Evolutionary conservation across 2,797 vertebrate species (phyloP).

Genomic region (Coranthus polyacanthus): DNA sequence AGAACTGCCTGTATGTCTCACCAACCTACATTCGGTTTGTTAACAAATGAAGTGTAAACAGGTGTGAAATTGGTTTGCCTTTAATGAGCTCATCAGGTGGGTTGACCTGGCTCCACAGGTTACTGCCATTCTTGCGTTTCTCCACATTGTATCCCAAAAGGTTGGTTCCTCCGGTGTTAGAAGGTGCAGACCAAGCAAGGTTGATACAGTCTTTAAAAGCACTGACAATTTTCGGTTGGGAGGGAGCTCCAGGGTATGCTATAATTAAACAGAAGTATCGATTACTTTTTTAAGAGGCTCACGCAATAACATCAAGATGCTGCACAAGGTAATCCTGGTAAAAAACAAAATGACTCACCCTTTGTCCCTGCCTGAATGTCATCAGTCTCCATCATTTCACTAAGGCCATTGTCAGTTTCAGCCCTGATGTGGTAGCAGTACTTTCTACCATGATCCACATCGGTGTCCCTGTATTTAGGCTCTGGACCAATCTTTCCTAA

Average conservation of each 20-base stretch:
- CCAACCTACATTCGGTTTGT: no score
- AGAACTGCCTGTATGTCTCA: no score
- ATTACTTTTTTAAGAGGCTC: no score
- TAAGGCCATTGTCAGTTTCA: constrained; percentile 84
- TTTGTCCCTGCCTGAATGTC: constrained; percentile 89
- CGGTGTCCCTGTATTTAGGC: constrained; percentile 84
- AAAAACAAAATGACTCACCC: constrained; percentile 77
- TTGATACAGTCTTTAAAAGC: constrained; percentile 86
- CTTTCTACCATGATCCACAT: constrained; percentile 88
- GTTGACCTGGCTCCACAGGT: constrained; percentile 86
- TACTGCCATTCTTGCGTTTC: constrained; percentile 90
- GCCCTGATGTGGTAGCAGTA: constrained; percentile 91
- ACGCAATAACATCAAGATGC: no score
- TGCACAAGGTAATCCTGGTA: not conserved
- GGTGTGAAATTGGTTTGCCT: constrained; percentile 70
- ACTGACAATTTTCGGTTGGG: constrained; percentile 83
- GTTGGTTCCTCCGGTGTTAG: constrained; percentile 83
- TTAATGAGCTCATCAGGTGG: constrained; percentile 73
- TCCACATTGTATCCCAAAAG: constrained; percentile 89
- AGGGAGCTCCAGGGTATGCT: constrained; percentile 88
- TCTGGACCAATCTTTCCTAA: constrained; percentile 85
- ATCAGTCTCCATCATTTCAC: constrained; percentile 88
- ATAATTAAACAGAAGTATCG: not conserved
- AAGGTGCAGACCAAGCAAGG: constrained; percentile 86
- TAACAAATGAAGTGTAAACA: not conserved